Base-by-base conservation (phyloP, 2,888 invertebrate species). In the Augochlorella aurata region DNA sequence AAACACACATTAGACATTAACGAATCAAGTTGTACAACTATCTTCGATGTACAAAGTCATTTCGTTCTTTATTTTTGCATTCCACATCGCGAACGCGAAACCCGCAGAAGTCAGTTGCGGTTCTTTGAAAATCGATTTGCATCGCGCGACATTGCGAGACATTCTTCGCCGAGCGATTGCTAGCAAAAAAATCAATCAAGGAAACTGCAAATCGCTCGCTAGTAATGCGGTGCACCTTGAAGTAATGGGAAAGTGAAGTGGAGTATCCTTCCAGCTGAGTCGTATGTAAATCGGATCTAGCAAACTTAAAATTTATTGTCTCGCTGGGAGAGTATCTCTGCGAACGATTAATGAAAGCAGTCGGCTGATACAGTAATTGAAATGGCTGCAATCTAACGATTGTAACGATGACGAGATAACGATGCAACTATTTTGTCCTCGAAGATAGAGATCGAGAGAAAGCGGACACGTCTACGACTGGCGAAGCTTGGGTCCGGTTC, bases 121-220 rank as follows among this genome's bases (percentile, higher is more conserved):
- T 16, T 49, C 58, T 61, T 61, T 69, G 81, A 50, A 44, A 54
- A 63, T 54, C 47, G 72, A 79, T 80, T 82, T 68, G 47, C 74
- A 78, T 85, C 61, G 14, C 21, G 58, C n/a, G 58, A 50, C 54
- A 58, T 77, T 58, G 72, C 67, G 24, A 44, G 75, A 67, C 69
- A 81, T 74, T 74, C 73, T 71, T 72, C 38, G 61, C 69, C 54
- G 77, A 79, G 75, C 16, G 77, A 77, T 52, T 67, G 61, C 16
- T 47, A 9, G 54, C 29, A 72, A 65, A 44, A 63, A 76, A 69
- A 49, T 74, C 65, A 61, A 84, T 81, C 77, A 52, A 68, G 73
- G 70, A 79, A 84, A 85, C 65, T 65, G 74, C 73, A 65, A 73
- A 75, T 85, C 75, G 74, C 67, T 18, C 52, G 58, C 21, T n/a